Percentiles rank a stretch among this genome's conserved stretches.
Evolutionary conservation across 2,113 vertebrate species (phyloP).

Genomic region (Ceratotherium simum): DNA sequence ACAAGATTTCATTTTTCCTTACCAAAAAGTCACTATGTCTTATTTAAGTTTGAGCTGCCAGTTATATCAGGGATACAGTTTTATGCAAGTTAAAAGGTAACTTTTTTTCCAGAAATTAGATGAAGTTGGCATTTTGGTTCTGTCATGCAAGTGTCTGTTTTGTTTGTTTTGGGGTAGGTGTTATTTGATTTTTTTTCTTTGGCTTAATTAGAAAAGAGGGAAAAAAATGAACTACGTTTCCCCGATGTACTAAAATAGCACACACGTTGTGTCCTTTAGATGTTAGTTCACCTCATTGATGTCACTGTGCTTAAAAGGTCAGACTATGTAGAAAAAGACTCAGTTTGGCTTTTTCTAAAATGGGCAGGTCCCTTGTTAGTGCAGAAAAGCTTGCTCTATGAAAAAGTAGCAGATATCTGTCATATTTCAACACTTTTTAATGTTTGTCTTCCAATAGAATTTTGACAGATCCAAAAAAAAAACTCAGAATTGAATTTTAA

Average conservation of each 20-base stretch:
- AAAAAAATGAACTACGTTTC: not conserved
- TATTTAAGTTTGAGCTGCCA: not conserved
- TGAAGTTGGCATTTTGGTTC: not conserved
- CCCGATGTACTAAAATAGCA: not conserved
- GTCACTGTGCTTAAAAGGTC: not conserved
- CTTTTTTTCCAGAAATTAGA: not conserved
- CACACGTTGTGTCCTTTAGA: not conserved
- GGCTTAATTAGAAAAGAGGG: not conserved
- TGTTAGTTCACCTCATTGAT: not conserved
- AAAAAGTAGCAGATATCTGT: not conserved
- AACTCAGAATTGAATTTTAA: not conserved
- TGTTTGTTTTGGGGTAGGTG: not conserved
- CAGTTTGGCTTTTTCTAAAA: not conserved
- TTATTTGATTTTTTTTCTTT: not conserved
- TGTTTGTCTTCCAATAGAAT: not conserved
- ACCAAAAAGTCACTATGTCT: not conserved
- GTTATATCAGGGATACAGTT: not conserved
- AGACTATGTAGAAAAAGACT: not conserved
- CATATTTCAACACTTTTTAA: not conserved
- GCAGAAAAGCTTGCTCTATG: not conserved
- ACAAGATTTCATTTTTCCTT: not conserved
- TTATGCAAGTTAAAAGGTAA: not conserved
- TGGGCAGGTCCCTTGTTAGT: not conserved
- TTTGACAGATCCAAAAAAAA: not conserved
- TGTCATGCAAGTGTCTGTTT: not conserved